These are phyloP conservation scores for Proisotoma minuta DNA, from an alignment of 2,888 invertebrate species.

Conservation along the genomic window DNA sequence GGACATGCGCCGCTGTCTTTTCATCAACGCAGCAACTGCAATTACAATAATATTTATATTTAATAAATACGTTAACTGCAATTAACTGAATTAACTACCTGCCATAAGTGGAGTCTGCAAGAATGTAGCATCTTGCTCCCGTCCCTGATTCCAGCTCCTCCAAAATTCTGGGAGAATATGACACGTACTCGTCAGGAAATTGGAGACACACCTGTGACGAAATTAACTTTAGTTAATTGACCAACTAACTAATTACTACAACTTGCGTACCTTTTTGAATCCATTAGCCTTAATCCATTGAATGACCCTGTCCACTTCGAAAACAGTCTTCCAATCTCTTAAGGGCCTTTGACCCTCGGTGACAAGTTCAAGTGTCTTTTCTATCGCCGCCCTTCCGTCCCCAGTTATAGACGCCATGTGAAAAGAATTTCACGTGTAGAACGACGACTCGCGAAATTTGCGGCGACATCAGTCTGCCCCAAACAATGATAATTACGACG, in stretches of 20 bases:
- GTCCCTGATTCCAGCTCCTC: slow-evolving; percentile 54
- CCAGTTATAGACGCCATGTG: slow-evolving; percentile 27
- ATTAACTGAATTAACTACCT: slow-evolving; percentile 59
- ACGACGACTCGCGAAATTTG: neutral
- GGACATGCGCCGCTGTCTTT: slow-evolving; percentile 80
- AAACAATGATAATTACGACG: neutral
- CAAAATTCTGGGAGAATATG: slow-evolving; percentile 65
- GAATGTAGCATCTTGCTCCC: slow-evolving; percentile 66
- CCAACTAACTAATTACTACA: slow-evolving; percentile 9
- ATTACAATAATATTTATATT: neutral
- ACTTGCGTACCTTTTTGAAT: slow-evolving; percentile 60
- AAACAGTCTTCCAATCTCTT: slow-evolving; percentile 53
- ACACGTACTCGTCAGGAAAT: slow-evolving; percentile 78
- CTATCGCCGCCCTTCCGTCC: slow-evolving; percentile 38
- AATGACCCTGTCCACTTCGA: slow-evolving; percentile 60
- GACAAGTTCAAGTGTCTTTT: slow-evolving; percentile 14
- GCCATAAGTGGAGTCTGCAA: slow-evolving; percentile 88
- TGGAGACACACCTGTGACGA: slow-evolving; percentile 77
- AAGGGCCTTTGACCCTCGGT: slow-evolving; percentile 20
- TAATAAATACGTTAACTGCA: neutral
- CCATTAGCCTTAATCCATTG: slow-evolving; percentile 67
- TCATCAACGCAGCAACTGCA: slow-evolving; percentile 82
- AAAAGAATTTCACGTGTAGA: neutral
- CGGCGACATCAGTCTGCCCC: neutral
- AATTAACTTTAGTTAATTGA: slow-evolving; percentile 8